Evolutionary conservation across 2,888 invertebrate genomes (phyloP), one percentile per base, ranked within the genome.

Genomic region (Colletes collaris): DNA sequence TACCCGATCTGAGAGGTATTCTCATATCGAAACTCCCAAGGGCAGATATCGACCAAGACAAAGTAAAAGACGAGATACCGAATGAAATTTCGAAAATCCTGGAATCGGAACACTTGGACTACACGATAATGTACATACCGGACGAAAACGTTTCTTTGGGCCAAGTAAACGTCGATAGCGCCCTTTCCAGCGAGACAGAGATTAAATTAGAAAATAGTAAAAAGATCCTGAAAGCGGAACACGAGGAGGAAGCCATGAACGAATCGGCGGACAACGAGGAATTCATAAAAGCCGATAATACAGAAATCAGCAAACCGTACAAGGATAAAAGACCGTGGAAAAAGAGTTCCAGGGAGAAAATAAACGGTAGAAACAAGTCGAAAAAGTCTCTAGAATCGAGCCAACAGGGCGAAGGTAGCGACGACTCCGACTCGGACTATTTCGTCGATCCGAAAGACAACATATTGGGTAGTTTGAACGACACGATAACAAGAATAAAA

Each of bases 391-490:
- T 13, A 4, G 7, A 72, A 7, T 40, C 4, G 1, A 63, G 11
- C 13, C 65, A 67, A 49, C 60, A 65, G 3, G 10, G 8, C 2
- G 58, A 81, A 7, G 66, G 71, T 1, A 83, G 66, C 13, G 76
- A 81, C 11, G 83, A 62, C 7, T 87, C 85, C 0, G 92, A 92
- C 27, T 90, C 90, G 0, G 90, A 91, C 76, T 86, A 86, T 75
- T 89, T 81, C 50, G 76, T 76, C 4, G 88, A 90, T 40, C 73
- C 81, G 0, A 83, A 85, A 27, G 90, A 90, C 16, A 90, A 90
- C 59, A 79, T 92, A 59, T 76, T 92, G 16, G 92, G 92, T 3
- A 92, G 92, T 71, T 65, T 92, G 3, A 93, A 91, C 63, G 93
- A 93, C 62, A 90, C 91, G 11, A 87, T 92, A 63, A 90, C 90